Percentiles rank a stretch among this genome's conserved stretches.
Conservation (phyloP, 2,888 invertebrate genomes). For the Ophion obscuratus region DNA sequence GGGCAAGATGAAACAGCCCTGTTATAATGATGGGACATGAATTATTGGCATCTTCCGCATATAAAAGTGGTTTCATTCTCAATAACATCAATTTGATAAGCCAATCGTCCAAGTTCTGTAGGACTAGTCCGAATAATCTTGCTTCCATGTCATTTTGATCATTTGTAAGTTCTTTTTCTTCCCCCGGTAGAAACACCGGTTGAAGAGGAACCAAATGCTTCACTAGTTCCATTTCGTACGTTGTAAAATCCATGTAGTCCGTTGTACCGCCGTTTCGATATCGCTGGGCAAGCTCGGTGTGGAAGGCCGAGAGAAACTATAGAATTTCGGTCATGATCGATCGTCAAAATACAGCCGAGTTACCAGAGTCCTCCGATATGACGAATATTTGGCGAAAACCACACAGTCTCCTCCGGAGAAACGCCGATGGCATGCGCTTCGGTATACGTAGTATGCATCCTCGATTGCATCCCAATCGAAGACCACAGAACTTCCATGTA, state of each 20-base stretch:
- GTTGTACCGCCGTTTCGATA: background rate
- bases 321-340: constrained; percentile 48
- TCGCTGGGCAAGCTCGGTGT: background rate
- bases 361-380: constrained; percentile 27
- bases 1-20: no score
- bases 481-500: constrained; percentile 18
- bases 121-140: no score
- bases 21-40: no score
- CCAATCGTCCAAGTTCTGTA: no score
- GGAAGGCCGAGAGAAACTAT: constrained; percentile 17
- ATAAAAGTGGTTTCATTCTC: no score
- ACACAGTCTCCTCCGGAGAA: constrained; percentile 27
- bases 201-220: no score
- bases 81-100: no score
- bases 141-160: no score
- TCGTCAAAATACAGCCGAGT: constrained; percentile 39
- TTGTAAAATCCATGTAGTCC: background rate
- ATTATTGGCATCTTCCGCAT: no score
- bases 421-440: constrained; percentile 38
- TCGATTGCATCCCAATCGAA: constrained; percentile 15
- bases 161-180: no score
- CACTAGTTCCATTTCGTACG: no score
- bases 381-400: constrained; percentile 48
- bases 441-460: constrained; percentile 35
- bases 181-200: no score